phyloP scores from a whole-genome alignment of 2,113 vertebrate genomes.

The Gopherus evgoodei region DNA sequence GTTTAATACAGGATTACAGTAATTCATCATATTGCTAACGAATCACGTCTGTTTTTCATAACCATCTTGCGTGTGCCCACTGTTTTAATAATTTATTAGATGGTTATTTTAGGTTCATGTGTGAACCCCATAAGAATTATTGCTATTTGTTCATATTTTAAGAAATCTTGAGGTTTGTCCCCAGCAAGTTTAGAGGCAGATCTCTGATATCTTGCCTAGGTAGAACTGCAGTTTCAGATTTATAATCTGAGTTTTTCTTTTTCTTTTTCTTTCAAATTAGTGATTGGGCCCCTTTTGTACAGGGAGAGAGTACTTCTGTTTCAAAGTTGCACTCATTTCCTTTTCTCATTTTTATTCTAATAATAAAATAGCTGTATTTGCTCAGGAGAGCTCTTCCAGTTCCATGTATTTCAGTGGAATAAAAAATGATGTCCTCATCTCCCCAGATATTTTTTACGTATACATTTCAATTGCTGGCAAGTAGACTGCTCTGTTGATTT shows the following conservation, averaged over 20 bases:
- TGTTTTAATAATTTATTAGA: not conserved
- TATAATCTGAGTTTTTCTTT: not conserved
- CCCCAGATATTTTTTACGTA: not conserved
- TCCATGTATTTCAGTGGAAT: not conserved
- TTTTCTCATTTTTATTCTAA: not conserved
- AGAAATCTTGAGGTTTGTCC: not conserved
- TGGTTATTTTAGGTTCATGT: not conserved
- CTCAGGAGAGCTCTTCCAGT: not conserved
- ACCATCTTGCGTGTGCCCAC: not conserved
- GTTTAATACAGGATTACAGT: not conserved
- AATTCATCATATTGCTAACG: not conserved
- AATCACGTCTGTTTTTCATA: not conserved
- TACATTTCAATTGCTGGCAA: not conserved
- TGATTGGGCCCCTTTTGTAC: not conserved
- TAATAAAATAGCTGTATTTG: not conserved
- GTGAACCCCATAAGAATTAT: not conserved
- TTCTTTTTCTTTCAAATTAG: fast-evolving
- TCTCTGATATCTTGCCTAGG: not conserved
- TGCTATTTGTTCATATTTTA: not conserved
- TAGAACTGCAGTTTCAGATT: not conserved
- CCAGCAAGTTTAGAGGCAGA: not conserved
- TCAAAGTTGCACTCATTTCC: not conserved
- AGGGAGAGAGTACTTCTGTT: not conserved
- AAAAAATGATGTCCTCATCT: not conserved
- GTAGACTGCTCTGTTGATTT: not conserved